Base-by-base conservation (phyloP, 2,888 invertebrate genomes). In the Emesis castigata region DNA sequence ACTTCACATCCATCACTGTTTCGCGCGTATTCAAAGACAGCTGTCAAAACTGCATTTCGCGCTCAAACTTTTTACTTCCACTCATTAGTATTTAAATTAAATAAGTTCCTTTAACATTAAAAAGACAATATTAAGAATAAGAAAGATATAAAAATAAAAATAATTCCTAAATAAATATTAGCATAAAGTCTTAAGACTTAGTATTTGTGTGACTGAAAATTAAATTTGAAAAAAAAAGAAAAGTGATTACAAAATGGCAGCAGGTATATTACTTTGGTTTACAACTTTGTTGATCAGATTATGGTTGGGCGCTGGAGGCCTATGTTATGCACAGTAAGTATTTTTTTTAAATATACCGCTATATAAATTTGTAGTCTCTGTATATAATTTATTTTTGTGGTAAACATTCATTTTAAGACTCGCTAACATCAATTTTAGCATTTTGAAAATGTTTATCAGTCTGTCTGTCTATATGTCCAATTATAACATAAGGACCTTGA, bases 261-360 rank as follows among this genome's bases (percentile, higher is more conserved):
- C 93, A 14, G 91, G 91, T 68, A 92, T 86, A 75, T 86, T 94
- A 7, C 82, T 95, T 69, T 95, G 95, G 93, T 65, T 93, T 65
- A 90, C 92, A 6, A 94, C 93, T 22, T 92, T 92, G 69, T 89
- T 94, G 56, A 89, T 94, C 34, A 91, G 93, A 18, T 89, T 95
- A 0, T 94, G 94, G 93, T 89, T 95, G 18, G 93, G 93, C 53
- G 94, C 95, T 11, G 92, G 95, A 1, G 95, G 95, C 79, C 88
- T 95, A 6, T 95, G 95, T 84, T 95, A 94, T 86, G 94, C 95
- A 74, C 95, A 95, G 95, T 95, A 91, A 95, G 95, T 94, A 73
- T 20, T 29, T 65, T 34, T 9, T 31, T n/a, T n/a, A n/a, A n/a
- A n/a, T n/a, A n/a, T n/a, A n/a, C 26, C 26, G 26, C 26, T 26